Evolutionary conservation across 2,113 vertebrate genomes (phyloP), one percentile per base, ranked within the genome.

Genomic region (Mesoclemmys tuberculata): DNA sequence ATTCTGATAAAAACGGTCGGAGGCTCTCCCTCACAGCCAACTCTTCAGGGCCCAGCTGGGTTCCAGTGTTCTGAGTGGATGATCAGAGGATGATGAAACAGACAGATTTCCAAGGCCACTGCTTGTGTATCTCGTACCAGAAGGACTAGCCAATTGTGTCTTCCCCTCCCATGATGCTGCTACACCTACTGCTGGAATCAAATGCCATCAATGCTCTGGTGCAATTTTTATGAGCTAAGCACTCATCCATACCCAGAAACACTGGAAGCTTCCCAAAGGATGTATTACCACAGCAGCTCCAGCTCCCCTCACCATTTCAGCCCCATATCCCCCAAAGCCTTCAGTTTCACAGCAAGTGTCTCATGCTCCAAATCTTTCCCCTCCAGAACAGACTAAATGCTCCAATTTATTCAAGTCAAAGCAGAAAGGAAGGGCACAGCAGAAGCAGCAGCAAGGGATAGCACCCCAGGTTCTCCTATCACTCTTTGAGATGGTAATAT

Each of bases 181-280:
- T 46, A 35, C 41, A 80, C 51, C 78, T 93, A 90, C 89, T 94
- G 61, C 46, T 85, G 84, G 89, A 92, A 97, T 87, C 86, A 87
- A 94, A 96, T 48, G 64, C 54, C 84, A 96, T n/a, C 80, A 92
- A 71, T 41, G 61, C 82, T 56, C 80, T 51, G 46, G 85, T 41
- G 56, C 84, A 93, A 95, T 92, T 95, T 58, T 90, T 85, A 80
- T 80, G 27, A 92, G 81, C 84, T 89, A 90, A 81, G 93, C 89
- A 93, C 68, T 97, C 82, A 95, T 79, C 68, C 78, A 19, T 93
- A 84, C 46, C 56, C 80, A 94, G 77, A 77, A 82, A 84, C 82
- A 91, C 78, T 80, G 51, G 85, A 85, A 29, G 21, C 31, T 90
- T 95, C 90, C 88, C 88, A 35, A 64, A 96, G 49, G 92, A 88